Percentiles rank a stretch among this genome's conserved stretches.
phyloP scores from a whole-genome alignment of 2,888 invertebrate genomes.

The Leistus spinibarbis region DNA sequence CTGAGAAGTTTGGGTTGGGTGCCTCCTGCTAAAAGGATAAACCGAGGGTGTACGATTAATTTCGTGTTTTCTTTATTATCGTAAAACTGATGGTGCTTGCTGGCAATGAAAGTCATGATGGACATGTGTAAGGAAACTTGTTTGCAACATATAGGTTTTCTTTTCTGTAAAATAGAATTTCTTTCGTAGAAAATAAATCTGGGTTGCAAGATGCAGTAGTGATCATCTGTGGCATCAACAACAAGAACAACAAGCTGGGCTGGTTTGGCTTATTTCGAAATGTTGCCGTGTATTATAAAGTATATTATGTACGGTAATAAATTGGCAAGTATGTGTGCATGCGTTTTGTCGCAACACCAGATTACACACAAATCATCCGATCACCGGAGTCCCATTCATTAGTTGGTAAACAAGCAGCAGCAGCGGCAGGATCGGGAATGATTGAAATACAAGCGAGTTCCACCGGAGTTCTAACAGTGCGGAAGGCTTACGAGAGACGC shows the following conservation, averaged over 20 bases:
- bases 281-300: too few relatives aligned
- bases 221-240: background rate
- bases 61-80: too few relatives aligned
- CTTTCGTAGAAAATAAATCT: conserved; percentile 26
- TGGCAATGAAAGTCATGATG: background rate
- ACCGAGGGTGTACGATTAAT: too few relatives aligned
- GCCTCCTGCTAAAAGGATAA: too few relatives aligned
- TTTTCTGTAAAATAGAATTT: conserved; percentile 35
- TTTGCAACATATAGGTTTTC: background rate
- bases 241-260: too few relatives aligned
- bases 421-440: conserved; percentile 3
- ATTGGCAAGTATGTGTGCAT: background rate
- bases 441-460: conserved; percentile 19
- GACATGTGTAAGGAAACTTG: background rate
- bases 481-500: conserved; percentile 15
- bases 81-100: background rate
- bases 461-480: background rate
- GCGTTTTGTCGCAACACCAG: background rate
- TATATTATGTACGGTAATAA: background rate
- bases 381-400: background rate
- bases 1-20: too few relatives aligned
- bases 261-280: background rate
- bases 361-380: conserved; percentile 21
- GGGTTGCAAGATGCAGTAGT: conserved; percentile 17
- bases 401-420: background rate